Evolutionary conservation across 2,797 vertebrate species (phyloP), one percentile per base, ranked within the genome.

Genomic region (Karalla daura): DNA sequence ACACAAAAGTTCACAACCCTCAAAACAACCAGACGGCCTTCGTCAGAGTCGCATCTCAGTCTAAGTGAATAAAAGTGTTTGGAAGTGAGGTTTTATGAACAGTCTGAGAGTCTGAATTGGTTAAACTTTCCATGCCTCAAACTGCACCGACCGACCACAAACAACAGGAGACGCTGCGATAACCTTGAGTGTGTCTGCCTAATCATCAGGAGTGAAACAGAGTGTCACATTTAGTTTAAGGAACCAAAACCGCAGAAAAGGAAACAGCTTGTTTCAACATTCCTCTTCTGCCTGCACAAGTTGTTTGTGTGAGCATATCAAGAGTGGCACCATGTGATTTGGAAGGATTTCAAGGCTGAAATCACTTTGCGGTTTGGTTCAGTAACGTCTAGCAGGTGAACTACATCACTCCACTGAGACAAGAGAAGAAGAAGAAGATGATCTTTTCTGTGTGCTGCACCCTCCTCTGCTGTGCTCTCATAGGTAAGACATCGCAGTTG

Each of bases 191-290:
- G 24, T 74, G 32, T 74, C 36, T 83, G 40, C 12, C 40, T 21
- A 15, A 73, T 86, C 74, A 71, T 79, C 79, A 73, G n/a, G 51
- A 83, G 63, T 62, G 43, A 68, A 65, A 70, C 68, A 55, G 11
- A 28, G 43, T 55, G 12, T 3, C 0, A 27, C 45, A 68, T 74
- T 27, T 39, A 5, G 25, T 33, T 81, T 55, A 63, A 78, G 91
- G 91, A 92, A 92, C 89, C 70, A 92, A 92, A 92, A 92, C 86
- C 81, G 9, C 78, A 81, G 86, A 45, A 40, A 85, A 75, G 89
- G 90, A 91, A 92, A 85, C 51, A 17, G 67, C 15, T 37, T 27
- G 45, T 47, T 76, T 82, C 58, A 25, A 25, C 68, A 86, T 81
- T 81, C 75, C 72, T 70, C 75, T 75, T 86, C 70, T 71, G 20